phyloP scores from a whole-genome alignment of 2,113 vertebrate species.

The Geococcyx californianus region DNA sequence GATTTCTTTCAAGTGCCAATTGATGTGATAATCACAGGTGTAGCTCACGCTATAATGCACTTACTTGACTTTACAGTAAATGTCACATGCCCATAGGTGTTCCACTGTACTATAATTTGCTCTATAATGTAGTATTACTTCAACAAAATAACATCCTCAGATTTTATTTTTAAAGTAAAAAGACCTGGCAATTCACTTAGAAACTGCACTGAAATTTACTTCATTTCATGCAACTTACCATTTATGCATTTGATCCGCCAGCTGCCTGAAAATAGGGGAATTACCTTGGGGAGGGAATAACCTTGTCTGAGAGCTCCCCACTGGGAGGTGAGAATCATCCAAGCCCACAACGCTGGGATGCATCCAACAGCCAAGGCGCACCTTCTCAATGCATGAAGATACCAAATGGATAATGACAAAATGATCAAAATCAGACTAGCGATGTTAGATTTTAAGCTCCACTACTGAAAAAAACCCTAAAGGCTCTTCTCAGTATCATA shows the following conservation, averaged over 20 bases:
- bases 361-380: neutral
- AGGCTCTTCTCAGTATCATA: neutral
- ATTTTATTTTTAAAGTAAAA: conserved; percentile 30
- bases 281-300: neutral
- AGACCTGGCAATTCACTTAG: neutral
- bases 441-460: neutral
- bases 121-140: neutral
- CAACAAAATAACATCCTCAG: neutral
- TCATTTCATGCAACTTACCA: neutral
- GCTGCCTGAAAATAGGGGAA: rapidly evolving
- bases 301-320: neutral
- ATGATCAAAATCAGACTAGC: neutral
- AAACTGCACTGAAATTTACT: conserved; percentile 11
- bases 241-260: neutral
- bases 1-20: neutral
- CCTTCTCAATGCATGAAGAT: neutral
- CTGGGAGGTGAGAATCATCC: neutral
- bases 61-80: neutral
- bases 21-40: neutral
- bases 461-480: neutral
- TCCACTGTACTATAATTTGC: conserved; percentile 26
- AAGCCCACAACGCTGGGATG: no score
- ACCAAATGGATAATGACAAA: neutral
- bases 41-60: neutral
- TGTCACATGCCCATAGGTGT: neutral